Evolutionary conservation across 2,113 vertebrate species (phyloP), one percentile per base, ranked within the genome.

Genomic region (Donacobius atricapilla): DNA sequence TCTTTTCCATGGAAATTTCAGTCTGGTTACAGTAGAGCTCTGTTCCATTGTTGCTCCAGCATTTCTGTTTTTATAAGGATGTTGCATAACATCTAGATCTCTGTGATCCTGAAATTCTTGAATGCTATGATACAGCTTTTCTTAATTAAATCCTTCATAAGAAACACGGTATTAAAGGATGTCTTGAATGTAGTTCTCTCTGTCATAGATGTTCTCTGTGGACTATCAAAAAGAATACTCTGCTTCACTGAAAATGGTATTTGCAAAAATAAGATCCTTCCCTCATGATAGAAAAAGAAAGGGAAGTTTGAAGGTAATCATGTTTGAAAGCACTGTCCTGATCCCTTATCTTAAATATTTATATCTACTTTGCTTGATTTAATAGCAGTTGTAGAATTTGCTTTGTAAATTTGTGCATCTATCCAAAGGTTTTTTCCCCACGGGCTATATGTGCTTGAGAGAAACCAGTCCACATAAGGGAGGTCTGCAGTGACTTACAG

Each of bases 21-120:
- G 76, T 89, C 83, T 90, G 39, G 54, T 95, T 92, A 70, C 76
- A 70, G 79, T 81, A 95, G n/a, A 86, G 50, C 58, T 90, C 45
- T 90, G 65, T 77, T 95, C 70, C 30, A 19, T 80, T 90, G 53
- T 81, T 91, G 45, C 87, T 90, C 21, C 23, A 58, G 30, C 35
- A 63, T 81, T 88, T 87, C 40, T 92, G 63, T n/a, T 93, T 94
- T 94, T 69, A 22, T 86, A 66, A 81, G 40, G 51, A 48, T 78
- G 35, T 95, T 93, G 76, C 33, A 44, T 94, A 89, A 92, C 51
- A 31, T 61, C 35, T 80, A 81, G 50, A 51, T 70, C 48, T 79
- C 19, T 66, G 28, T 80, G 71, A 81, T 83, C 47, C 51, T 86
- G 64, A 75, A 81, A 50, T 73, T 93, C 60, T 83, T 90, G 47